Conservation (phyloP, 2,797 vertebrate genomes). For the Valencia hispanica region DNA sequence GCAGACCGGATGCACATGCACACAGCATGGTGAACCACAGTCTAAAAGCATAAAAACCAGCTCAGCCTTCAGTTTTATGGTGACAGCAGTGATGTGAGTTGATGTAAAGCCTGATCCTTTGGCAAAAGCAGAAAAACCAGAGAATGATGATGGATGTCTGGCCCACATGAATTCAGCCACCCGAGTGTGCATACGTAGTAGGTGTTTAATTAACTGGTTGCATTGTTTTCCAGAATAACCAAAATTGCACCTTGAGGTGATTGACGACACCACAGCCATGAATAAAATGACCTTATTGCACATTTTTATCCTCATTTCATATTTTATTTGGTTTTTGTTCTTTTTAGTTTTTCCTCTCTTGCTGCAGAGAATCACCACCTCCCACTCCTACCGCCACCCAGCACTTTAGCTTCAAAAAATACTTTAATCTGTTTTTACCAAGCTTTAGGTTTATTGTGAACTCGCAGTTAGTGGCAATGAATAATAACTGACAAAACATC, state of each 20-base stretch:
- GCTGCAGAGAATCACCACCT: neutral
- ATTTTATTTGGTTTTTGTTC: slow-evolving; percentile 14
- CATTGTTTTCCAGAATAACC: slow-evolving; percentile 50
- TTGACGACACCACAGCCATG: neutral
- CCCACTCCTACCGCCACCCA: neutral
- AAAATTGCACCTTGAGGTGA: slow-evolving; percentile 30
- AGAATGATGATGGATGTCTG: slow-evolving; percentile 41
- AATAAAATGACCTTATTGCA: slow-evolving; percentile 22
- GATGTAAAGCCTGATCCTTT: slow-evolving; percentile 13
- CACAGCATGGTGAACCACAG: slow-evolving; percentile 9
- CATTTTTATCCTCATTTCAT: slow-evolving; percentile 16
- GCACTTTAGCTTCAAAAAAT: neutral
- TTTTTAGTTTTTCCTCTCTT: slow-evolving; percentile 5
- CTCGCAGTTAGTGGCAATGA: slow-evolving; percentile 17
- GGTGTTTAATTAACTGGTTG: slow-evolving; percentile 58
- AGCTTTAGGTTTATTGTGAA: slow-evolving; percentile 10
- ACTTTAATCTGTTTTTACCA: neutral
- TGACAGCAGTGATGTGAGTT: slow-evolving; percentile 32
- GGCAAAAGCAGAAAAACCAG: slow-evolving; percentile 14
- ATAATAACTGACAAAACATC: neutral
- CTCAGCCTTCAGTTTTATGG: neutral
- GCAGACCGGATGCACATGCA: slow-evolving; percentile 2
- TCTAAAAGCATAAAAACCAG: slow-evolving; percentile 2
- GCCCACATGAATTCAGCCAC: slow-evolving; percentile 29
- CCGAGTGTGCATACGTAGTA: slow-evolving; percentile 17